These are phyloP conservation scores for Tetramorium simillimum DNA, from an alignment of 1,140 invertebrate species.

Conservation along the genomic window DNA sequence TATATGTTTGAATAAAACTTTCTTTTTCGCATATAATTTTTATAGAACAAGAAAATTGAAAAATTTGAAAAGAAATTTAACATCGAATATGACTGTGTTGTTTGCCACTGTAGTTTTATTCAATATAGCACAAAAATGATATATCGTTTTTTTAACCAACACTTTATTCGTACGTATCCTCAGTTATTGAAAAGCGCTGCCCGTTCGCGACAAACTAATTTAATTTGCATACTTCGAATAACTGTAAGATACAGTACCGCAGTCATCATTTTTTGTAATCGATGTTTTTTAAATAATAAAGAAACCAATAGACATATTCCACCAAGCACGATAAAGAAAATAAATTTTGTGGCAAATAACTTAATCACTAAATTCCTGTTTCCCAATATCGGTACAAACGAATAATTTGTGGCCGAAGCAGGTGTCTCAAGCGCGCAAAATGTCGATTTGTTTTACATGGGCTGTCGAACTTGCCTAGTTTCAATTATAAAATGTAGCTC, in stretches of 20 bases:
- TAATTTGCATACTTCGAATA: conserved; percentile 4
- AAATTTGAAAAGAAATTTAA: background rate
- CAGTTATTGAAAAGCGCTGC: background rate
- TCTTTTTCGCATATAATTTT: background rate
- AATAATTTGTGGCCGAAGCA: conserved; percentile 58
- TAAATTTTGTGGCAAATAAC: conserved; percentile 14
- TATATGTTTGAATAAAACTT: background rate
- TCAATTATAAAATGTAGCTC: conserved; percentile 22
- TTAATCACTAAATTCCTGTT: conserved; percentile 29
- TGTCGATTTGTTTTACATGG: conserved; percentile 34
- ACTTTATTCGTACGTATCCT: background rate
- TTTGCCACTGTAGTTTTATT: background rate
- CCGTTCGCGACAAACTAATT: background rate
- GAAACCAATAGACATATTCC: conserved; percentile 11
- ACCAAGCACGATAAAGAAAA: background rate
- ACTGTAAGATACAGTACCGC: background rate
- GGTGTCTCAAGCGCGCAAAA: conserved; percentile 43
- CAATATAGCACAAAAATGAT: background rate
- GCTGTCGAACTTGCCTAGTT: background rate
- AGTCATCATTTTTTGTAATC: background rate
- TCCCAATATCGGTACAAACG: conserved; percentile 34
- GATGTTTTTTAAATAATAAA: conserved; percentile 15
- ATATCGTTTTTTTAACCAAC: background rate
- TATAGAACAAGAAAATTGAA: background rate
- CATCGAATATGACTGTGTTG: background rate